phyloP scores from a whole-genome alignment of 2,797 vertebrate species.

The Champsocephalus esox region DNA sequence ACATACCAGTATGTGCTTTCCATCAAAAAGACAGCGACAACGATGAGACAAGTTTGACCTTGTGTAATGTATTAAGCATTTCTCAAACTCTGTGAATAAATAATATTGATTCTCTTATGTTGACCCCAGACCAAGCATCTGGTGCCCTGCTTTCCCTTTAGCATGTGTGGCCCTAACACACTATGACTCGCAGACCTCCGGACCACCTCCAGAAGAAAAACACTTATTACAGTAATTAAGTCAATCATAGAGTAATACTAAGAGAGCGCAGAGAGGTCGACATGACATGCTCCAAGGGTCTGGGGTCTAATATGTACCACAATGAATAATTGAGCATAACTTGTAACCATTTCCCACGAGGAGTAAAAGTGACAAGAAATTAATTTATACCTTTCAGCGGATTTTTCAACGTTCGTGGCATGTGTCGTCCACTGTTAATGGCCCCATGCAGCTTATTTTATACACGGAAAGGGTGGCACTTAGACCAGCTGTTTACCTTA shows the following conservation, averaged over 20 bases:
- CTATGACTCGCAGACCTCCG: conserved; percentile 75
- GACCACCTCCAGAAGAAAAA: conserved; percentile 78
- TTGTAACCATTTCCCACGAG: conserved; percentile 46
- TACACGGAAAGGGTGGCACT: conserved; percentile 72
- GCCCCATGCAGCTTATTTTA: conserved; percentile 70
- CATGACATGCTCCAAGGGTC: conserved; percentile 38
- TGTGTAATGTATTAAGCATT: conserved; percentile 58
- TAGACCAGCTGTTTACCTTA: conserved; percentile 76
- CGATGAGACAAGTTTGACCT: conserved; percentile 26
- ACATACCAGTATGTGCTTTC: conserved; percentile 23
- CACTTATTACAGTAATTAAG: conserved; percentile 81
- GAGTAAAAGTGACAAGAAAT: conserved; percentile 51
- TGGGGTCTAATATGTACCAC: conserved; percentile 26
- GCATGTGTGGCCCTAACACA: conserved; percentile 72
- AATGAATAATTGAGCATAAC: conserved; percentile 47
- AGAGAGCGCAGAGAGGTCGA: conserved; percentile 37
- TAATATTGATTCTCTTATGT: conserved; percentile 55
- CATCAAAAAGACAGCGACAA: conserved; percentile 26
- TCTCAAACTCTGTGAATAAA: conserved; percentile 58
- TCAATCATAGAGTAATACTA: conserved; percentile 70
- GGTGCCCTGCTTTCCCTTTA: conserved; percentile 53
- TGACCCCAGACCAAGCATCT: conserved; percentile 66
- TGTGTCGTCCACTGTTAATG: conserved; percentile 62
- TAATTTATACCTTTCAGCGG: conserved; percentile 49
- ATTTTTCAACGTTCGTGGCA: conserved; percentile 50